Conservation (phyloP, 2,888 invertebrate species). For the Mythimna impura region DNA sequence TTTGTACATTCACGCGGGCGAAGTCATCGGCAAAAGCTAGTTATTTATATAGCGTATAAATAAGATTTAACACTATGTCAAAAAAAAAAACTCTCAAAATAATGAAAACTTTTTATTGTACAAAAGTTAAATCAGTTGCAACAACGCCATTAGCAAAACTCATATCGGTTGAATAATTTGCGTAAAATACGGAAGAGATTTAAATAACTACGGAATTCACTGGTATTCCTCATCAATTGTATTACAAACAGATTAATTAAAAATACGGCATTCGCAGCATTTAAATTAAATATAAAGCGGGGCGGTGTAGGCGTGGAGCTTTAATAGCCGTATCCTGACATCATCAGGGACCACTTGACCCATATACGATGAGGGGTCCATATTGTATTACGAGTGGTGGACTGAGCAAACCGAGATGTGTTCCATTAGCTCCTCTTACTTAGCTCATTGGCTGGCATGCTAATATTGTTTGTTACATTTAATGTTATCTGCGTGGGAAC, state of each 20-base stretch:
- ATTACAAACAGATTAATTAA: slow-evolving; percentile 47
- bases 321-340: slow-evolving; percentile 70
- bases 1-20: no score
- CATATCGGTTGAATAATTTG: slow-evolving; percentile 22
- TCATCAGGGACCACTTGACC: slow-evolving; percentile 77
- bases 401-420: slow-evolving; percentile 74
- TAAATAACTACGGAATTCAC: slow-evolving; percentile 27
- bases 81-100: no score
- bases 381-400: slow-evolving; percentile 77
- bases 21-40: no score
- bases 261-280: slow-evolving; percentile 31
- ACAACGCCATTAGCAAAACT: slow-evolving; percentile 24
- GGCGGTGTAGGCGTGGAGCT: slow-evolving; percentile 42
- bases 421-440: slow-evolving; percentile 76
- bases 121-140: neutral
- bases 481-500: slow-evolving; percentile 33
- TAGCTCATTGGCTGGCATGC: slow-evolving; percentile 63
- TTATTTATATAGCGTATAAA: no score
- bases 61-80: no score
- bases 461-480: slow-evolving; percentile 65
- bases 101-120: neutral
- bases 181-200: slow-evolving; percentile 20
- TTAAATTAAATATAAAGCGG: slow-evolving; percentile 55
- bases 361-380: slow-evolving; percentile 71
- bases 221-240: slow-evolving; percentile 35